Percentiles rank a stretch among this genome's conserved stretches.
phyloP scores from a whole-genome alignment of 2,888 invertebrate genomes.

The Cinara cedri region DNA sequence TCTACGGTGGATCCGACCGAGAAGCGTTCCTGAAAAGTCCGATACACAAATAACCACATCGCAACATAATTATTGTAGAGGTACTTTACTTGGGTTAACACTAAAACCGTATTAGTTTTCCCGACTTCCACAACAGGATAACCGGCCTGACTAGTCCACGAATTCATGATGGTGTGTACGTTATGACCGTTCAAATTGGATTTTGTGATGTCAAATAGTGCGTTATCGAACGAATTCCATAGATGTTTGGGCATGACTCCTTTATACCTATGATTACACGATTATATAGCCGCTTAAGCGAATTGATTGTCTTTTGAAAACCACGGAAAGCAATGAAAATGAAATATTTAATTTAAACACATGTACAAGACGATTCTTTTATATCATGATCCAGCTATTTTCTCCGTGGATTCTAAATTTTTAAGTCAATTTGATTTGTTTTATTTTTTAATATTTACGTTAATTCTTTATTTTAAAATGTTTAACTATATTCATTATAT shows the following conservation, averaged over 20 bases:
- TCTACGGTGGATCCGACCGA: neutral
- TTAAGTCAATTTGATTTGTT: too few species aligned
- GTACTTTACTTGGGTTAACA: slow-evolving; percentile 65
- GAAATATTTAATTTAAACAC: too few species aligned
- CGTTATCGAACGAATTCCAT: slow-evolving; percentile 66
- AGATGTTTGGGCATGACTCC: slow-evolving; percentile 56
- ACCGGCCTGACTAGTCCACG: slow-evolving; percentile 85
- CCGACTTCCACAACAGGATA: slow-evolving; percentile 76
- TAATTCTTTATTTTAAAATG: too few species aligned
- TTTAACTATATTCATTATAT: too few species aligned
- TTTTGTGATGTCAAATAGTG: slow-evolving; percentile 67
- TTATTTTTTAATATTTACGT: too few species aligned
- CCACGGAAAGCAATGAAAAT: too few species aligned
- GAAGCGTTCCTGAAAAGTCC: slow-evolving; percentile 18
- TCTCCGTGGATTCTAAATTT: too few species aligned
- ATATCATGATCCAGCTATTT: too few species aligned
- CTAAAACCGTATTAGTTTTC: slow-evolving; percentile 65
- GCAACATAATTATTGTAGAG: neutral
- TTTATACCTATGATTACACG: slow-evolving; percentile 38
- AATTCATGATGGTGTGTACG: slow-evolving; percentile 80
- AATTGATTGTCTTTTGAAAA: too few species aligned
- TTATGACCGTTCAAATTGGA: slow-evolving; percentile 65
- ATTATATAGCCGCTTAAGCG: neutral
- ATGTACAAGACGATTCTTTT: too few species aligned
- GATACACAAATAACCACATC: neutral